A percentile compares a stretch with the other conserved stretches of the same genome.
These are phyloP conservation scores for Altica lythri DNA, from an alignment of 2,888 invertebrate genomes.

Conservation along the genomic window DNA sequence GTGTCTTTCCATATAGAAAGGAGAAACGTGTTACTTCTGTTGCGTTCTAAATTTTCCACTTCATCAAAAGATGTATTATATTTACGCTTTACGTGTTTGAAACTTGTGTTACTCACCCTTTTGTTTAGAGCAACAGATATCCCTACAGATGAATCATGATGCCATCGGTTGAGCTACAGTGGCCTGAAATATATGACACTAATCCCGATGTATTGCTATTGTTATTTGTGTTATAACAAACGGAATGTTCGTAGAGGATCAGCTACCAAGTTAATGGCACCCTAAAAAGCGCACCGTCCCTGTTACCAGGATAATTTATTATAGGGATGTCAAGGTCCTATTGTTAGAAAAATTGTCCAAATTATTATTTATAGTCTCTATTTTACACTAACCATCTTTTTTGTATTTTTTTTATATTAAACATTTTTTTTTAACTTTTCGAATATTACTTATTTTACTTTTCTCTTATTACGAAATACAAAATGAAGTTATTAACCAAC, in stretches of 20 bases:
- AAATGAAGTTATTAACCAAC: too few relatives aligned
- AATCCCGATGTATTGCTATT: slow-evolving; percentile 25
- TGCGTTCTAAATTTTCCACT: slow-evolving; percentile 14
- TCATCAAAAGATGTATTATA: slow-evolving; percentile 20
- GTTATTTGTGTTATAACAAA: slow-evolving; percentile 22
- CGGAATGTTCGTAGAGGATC: slow-evolving; percentile 15
- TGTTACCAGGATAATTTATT: slow-evolving; percentile 18
- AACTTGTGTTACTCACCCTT: slow-evolving; percentile 13
- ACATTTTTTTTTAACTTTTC: too few relatives aligned
- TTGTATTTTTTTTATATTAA: too few relatives aligned
- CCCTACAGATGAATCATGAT: slow-evolving; percentile 18
- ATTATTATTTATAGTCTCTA: neutral
- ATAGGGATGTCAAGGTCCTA: slow-evolving; percentile 1
- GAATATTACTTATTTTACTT: too few relatives aligned
- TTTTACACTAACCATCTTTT: too few relatives aligned
- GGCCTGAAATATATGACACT: slow-evolving; percentile 22
- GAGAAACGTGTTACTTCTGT: slow-evolving; percentile 10
- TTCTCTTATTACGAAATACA: too few relatives aligned
- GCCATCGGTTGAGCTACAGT: slow-evolving; percentile 6
- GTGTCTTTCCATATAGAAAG: slow-evolving; percentile 8
- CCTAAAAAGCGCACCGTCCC: slow-evolving; percentile 17
- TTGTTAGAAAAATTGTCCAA: slow-evolving; percentile 8
- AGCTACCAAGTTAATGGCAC: slow-evolving; percentile 22
- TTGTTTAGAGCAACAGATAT: slow-evolving; percentile 20
- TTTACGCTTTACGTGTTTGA: slow-evolving; percentile 19